Evolutionary conservation across 2,888 invertebrate genomes (phyloP).

Genomic region (Sinopyrophorus schimmeli): DNA sequence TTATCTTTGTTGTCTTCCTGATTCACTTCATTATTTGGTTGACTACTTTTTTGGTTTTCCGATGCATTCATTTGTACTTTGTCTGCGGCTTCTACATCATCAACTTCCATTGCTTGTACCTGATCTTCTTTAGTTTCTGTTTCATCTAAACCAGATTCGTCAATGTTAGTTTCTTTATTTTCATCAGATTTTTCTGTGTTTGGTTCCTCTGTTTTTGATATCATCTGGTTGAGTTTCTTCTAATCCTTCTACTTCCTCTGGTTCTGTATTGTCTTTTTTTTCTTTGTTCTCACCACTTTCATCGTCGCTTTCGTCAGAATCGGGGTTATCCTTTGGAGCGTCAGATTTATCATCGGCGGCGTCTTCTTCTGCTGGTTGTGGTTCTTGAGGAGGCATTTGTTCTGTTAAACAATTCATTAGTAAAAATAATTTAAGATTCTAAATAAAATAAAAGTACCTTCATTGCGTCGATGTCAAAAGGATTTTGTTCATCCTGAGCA

Average conservation of each 20-base stretch:
- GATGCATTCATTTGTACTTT: slow-evolving; percentile 54
- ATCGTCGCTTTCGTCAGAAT: slow-evolving; percentile 51
- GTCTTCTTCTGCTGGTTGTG: slow-evolving; percentile 42
- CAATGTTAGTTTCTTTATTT: slow-evolving; percentile 43
- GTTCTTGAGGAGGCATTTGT: slow-evolving; percentile 47
- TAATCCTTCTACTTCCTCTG: slow-evolving; percentile 30
- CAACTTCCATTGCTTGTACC: slow-evolving; percentile 55
- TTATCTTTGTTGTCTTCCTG: slow-evolving; percentile 64
- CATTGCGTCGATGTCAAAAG: slow-evolving; percentile 83
- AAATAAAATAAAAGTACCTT: slow-evolving; percentile 51
- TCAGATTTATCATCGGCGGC: slow-evolving; percentile 40
- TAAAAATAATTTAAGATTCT: slow-evolving; percentile 13
- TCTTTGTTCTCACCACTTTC: slow-evolving; percentile 49
- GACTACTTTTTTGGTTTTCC: slow-evolving; percentile 44
- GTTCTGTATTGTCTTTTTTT: slow-evolving; percentile 39
- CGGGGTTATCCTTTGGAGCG: slow-evolving; percentile 41
- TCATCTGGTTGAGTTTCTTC: too few relatives aligned
- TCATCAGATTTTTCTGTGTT: slow-evolving; percentile 46
- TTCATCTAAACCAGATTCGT: slow-evolving; percentile 45
- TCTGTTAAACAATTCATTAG: slow-evolving; percentile 24
- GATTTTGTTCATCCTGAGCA: slow-evolving; percentile 74
- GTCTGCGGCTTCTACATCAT: slow-evolving; percentile 55
- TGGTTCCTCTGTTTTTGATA: slow-evolving; percentile 38
- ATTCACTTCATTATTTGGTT: slow-evolving; percentile 57
- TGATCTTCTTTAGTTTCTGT: slow-evolving; percentile 51